A percentile compares a stretch with the other conserved stretches of the same genome.
Conservation (phyloP, 2,797 vertebrate species). For the Australoheros facetus region DNA sequence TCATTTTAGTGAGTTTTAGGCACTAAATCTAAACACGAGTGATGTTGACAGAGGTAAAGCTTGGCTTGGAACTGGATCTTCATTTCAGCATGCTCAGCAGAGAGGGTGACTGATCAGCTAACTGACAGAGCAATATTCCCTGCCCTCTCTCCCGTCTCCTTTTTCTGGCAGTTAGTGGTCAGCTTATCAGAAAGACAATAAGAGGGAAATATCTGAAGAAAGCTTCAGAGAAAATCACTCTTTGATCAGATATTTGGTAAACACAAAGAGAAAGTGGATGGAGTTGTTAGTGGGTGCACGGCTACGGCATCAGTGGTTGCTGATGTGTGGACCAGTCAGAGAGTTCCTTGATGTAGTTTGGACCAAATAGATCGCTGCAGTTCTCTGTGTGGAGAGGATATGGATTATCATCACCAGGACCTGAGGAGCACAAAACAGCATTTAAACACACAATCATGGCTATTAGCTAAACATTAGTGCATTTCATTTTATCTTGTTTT, state of each 20-base stretch:
- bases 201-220: slow-evolving; percentile 1
- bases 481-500: background rate
- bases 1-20: slow-evolving; percentile 43
- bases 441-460: background rate
- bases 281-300: too few relatives aligned
- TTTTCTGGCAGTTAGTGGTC: slow-evolving; percentile 33
- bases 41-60: slow-evolving; percentile 54
- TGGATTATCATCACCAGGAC: slow-evolving; percentile 54
- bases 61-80: slow-evolving; percentile 78
- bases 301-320: slow-evolving; percentile 49
- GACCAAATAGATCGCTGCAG: slow-evolving; percentile 56
- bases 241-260: background rate
- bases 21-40: slow-evolving; percentile 51
- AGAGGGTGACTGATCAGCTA: slow-evolving; percentile 13
- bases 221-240: background rate
- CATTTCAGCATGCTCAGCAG: slow-evolving; percentile 51
- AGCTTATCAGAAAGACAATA: slow-evolving; percentile 28
- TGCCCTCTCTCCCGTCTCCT: slow-evolving; percentile 1
- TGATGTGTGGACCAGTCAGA: slow-evolving; percentile 68
- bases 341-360: slow-evolving; percentile 65
- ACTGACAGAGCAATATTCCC: slow-evolving; percentile 44
- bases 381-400: slow-evolving; percentile 56
- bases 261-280: background rate
- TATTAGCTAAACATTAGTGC: background rate
- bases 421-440: slow-evolving; percentile 45